Base-by-base conservation (phyloP, 2,797 vertebrate species). In the Sebastes steindachneri region DNA sequence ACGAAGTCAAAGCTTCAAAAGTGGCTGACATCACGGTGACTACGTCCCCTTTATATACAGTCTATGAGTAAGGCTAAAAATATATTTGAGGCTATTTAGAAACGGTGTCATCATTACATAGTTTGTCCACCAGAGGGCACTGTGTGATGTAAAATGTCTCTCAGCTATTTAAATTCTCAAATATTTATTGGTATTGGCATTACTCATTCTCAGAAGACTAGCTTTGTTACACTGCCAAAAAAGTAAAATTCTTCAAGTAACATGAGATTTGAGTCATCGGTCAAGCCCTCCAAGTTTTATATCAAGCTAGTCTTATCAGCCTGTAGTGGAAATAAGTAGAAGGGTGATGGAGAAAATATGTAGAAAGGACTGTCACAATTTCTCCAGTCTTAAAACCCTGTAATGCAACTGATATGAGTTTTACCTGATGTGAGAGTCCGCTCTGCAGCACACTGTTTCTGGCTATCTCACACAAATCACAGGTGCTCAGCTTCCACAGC, bases 401-500 rank as follows among this genome's bases (percentile, higher is more conserved):
- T 48, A 12, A 45, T 60, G 21, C 2, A 28, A 60, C 26, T 10
- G 2, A 2, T 9, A 10, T 51, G 48, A n/a, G 48, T n/a, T 4
- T 19, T 95, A 98, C 98, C 97, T 98, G 95, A 84, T 99, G 97
- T 0, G 98, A 99, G 55, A 99, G 83, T 68, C 98, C 97, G 0
- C 98, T 99, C 94, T 99, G 98, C 45, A 99, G 82, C 9, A 99
- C 97, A 0, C 98, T 99, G 94, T 99, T 99, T 85, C 98, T 95
- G 86, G 98, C 98, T 5, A 99, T 98, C 88, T 99, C 98, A 78
- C 98, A 99, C 88, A 98, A 73, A 80, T 99, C 98, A 28, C 98
- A 99, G 0, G 98, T 99, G 85, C 97, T 99, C 55, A 99, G 96
- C 92, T 99, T 99, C 98, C 98, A 99, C 83, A 99, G 96, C 91